Base-by-base conservation (phyloP, 2,113 vertebrate genomes). In the Gallinago paraguaiae region DNA sequence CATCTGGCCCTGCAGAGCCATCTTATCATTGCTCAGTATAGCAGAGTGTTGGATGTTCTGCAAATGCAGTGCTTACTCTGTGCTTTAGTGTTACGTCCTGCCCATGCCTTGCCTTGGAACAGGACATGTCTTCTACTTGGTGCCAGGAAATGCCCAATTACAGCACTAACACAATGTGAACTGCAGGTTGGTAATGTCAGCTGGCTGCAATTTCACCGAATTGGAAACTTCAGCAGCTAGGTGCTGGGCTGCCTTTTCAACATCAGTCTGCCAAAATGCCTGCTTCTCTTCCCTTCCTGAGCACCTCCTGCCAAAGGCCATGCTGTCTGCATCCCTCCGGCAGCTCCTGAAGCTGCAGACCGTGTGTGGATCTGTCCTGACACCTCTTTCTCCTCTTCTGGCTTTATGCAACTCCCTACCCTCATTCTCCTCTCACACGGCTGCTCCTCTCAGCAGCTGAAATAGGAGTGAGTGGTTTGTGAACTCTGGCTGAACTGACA, bases 401-500 rank as follows among this genome's bases (percentile, higher is more conserved):
- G 48, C 39, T 90, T 82, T 80, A 27, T 45, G 56, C 33, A 75
- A 11, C 39, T 75, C 46, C 17, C 50, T 75, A 11, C 28, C 43
- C 75, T 70, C 43, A 60, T 78, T 78, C 11, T 60, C 61, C 65
- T 79, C 46, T 92, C 33, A 45, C 30, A 27, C 11, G 37, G 57
- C 78, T 72, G 50, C 28, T 94, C 25, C 53, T 86, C 43, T 67
- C 51, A 56, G 67, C 76, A 82, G 71, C 77, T 87, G 68, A 85
- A 48, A 64, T 37, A 83, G 50, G 43, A 87, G 39, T 25, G 45
- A 63, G 71, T 56, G 46, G 54, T 75, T 90, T 95, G 67, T 89
- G 93, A 95, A 94, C 93, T 91, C 90, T 96, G 65, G 65, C 82
- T 97, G 95, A 95, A 95, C 90, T 94, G 91, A 89, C 27, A 13